These are phyloP conservation scores for Riptortus pedestris DNA, from an alignment of 1,140 invertebrate genomes.

Conservation along the genomic window DNA sequence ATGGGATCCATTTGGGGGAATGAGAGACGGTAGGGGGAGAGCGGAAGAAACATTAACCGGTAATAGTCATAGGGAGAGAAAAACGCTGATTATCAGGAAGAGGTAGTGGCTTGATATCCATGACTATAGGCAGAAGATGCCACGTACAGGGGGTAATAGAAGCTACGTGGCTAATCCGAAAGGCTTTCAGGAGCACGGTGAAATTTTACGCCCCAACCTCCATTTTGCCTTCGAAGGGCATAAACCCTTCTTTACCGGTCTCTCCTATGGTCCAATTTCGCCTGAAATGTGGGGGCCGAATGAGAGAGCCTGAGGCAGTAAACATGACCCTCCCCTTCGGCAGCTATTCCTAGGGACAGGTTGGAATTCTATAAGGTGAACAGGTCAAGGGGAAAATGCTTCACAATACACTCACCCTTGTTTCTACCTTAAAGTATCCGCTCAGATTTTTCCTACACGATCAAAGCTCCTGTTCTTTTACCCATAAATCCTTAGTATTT, in stretches of 20 bases:
- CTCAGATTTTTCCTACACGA: too few species aligned
- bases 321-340: background rate
- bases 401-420: too few species aligned
- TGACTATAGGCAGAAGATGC: too few species aligned
- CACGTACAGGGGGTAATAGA: background rate
- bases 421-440: too few species aligned
- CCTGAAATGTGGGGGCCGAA: background rate
- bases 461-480: too few species aligned
- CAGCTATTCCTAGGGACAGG: background rate
- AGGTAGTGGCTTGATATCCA: too few species aligned
- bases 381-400: background rate
- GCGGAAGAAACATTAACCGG: background rate
- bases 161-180: slow-evolving; percentile 5
- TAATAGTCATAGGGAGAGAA: slow-evolving; percentile 4
- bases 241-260: slow-evolving; percentile 8
- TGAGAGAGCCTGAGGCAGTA: background rate
- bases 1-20: background rate
- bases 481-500: too few species aligned
- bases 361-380: background rate
- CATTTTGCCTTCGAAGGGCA: background rate
- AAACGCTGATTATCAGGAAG: background rate
- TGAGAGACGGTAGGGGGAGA: too few species aligned
- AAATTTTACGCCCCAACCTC: slow-evolving; percentile 1
- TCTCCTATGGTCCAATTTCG: slow-evolving; percentile 7
- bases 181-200: background rate